Percentiles rank a stretch among this genome's conserved stretches.
Conservation (phyloP, 2,113 vertebrate species). For the Puntigrus tetrazona region DNA sequence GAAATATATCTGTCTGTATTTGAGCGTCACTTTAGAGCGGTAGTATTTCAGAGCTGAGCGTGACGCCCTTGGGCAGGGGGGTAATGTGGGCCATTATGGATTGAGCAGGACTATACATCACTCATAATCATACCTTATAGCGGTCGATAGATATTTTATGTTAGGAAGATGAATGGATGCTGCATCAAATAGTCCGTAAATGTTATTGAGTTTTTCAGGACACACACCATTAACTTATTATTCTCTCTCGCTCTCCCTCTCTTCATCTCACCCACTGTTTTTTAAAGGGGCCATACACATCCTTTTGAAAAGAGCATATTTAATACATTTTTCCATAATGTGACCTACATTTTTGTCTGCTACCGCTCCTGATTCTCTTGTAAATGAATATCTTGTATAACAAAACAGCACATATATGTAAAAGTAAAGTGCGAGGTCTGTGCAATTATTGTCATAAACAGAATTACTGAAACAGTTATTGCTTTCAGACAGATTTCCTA, state of each 20-base stretch:
- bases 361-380: not conserved
- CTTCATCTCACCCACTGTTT: not conserved
- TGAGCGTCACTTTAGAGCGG: not conserved
- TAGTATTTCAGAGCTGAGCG: not conserved
- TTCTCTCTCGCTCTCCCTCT: constrained; percentile 11
- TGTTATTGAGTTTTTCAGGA: constrained; percentile 42
- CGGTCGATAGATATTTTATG: constrained; percentile 11
- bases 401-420: not conserved
- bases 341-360: not conserved
- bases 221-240: constrained; percentile 28
- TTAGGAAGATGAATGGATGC: constrained; percentile 4
- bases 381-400: not conserved
- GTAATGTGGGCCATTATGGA: constrained; percentile 20
- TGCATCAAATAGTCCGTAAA: constrained; percentile 14
- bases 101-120: constrained; percentile 34
- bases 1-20: constrained; percentile 1
- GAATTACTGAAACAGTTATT: not conserved
- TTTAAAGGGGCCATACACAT: not conserved
- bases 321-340: not conserved
- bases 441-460: not conserved
- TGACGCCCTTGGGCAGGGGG: not conserved
- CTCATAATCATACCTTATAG: constrained; percentile 18
- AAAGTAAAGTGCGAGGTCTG: not conserved
- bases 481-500: not conserved
- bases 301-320: not conserved